Evolutionary conservation across 1,140 invertebrate species (phyloP).

Genomic region (Linepithema humile): DNA sequence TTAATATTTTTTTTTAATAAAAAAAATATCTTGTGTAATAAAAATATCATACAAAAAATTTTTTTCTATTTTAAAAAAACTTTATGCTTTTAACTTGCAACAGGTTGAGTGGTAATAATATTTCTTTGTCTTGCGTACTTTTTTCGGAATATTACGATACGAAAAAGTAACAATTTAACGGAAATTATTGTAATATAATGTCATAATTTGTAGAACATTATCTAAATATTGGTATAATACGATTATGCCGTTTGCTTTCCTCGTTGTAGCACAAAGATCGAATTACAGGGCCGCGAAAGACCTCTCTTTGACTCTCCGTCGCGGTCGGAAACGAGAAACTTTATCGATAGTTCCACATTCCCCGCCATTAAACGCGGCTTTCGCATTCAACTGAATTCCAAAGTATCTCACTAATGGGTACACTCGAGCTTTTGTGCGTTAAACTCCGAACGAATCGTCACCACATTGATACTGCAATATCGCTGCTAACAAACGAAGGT

Average conservation of each 20-base stretch:
- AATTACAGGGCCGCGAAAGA: constrained; percentile 23
- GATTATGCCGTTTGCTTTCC: neutral
- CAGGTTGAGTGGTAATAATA: no score
- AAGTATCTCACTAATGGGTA: constrained; percentile 55
- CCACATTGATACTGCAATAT: neutral
- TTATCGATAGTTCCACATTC: constrained; percentile 57
- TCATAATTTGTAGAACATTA: neutral
- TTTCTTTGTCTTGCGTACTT: no score
- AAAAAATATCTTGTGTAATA: neutral
- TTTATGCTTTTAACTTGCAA: neutral
- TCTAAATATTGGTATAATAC: constrained; percentile 33
- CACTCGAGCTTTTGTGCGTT: constrained; percentile 48
- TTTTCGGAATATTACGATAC: neutral
- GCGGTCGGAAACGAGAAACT: constrained; percentile 48
- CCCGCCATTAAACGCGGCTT: constrained; percentile 45
- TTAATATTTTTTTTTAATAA: neutral
- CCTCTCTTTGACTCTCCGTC: constrained; percentile 33
- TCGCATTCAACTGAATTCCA: constrained; percentile 50
- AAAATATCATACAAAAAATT: neutral
- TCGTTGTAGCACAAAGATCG: constrained; percentile 18
- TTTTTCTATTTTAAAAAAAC: neutral
- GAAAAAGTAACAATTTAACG: neutral
- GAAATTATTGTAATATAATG: neutral
- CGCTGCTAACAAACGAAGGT: neutral
- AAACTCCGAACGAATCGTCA: constrained; percentile 41